These are phyloP conservation scores for Manis javanica DNA, from an alignment of 2,797 vertebrate genomes.

Conservation along the genomic window DNA sequence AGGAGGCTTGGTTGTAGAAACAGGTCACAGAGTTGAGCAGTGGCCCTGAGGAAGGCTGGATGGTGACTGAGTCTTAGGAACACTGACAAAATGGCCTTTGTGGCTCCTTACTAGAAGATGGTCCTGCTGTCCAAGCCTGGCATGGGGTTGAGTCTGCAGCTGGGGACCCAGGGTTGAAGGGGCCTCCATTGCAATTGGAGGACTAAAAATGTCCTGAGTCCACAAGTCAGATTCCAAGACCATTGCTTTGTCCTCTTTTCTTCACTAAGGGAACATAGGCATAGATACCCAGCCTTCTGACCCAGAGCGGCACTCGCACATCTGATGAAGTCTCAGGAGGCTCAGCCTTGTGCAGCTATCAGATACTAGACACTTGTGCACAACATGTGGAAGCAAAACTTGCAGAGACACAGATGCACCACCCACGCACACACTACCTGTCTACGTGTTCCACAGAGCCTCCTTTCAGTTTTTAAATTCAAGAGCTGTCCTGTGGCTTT, in stretches of 20 bases:
- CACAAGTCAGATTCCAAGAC: background rate
- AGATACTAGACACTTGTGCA: background rate
- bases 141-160: background rate
- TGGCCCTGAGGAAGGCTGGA: background rate
- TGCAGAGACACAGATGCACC: background rate
- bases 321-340: background rate
- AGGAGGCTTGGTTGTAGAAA: background rate
- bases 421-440: rapidly evolving
- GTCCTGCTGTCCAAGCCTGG: background rate
- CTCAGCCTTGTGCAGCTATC: background rate
- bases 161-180: background rate
- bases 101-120: background rate
- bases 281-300: background rate
- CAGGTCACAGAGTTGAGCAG: background rate
- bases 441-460: too few species aligned
- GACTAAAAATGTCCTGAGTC: background rate
- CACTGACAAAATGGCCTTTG: background rate
- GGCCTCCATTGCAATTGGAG: background rate
- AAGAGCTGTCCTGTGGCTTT: background rate
- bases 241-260: background rate
- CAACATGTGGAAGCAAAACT: background rate
- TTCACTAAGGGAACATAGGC: background rate
- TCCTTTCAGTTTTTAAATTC: background rate
- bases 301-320: too few species aligned
- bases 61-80: background rate